Conservation (phyloP, 2,888 invertebrate species). For the Limnephilus marmoratus region DNA sequence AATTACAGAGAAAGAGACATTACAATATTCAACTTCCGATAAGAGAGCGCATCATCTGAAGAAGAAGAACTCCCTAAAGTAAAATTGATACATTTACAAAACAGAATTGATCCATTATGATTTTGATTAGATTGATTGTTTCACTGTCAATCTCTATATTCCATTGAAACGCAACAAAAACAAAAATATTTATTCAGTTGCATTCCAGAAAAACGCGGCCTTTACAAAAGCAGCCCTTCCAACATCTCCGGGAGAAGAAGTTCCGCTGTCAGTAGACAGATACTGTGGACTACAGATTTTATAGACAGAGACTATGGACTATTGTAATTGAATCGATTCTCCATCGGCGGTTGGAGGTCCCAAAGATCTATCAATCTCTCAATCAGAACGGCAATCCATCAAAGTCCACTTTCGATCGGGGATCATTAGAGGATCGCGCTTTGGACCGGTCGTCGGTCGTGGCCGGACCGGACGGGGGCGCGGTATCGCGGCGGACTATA, state of each 20-base stretch:
- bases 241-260: background rate
- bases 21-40: too few relatives aligned
- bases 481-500: background rate
- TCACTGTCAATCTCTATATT: background rate
- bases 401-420: constrained; percentile 54
- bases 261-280: background rate
- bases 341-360: constrained; percentile 42
- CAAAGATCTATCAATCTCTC: constrained; percentile 54
- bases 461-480: background rate
- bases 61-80: too few relatives aligned
- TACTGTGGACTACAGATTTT: background rate
- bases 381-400: constrained; percentile 56
- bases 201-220: background rate
- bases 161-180: background rate
- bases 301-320: constrained; percentile 6
- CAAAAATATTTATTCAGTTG: background rate
- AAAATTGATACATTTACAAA: too few relatives aligned
- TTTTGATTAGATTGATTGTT: background rate
- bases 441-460: constrained; percentile 43
- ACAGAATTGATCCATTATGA: background rate
- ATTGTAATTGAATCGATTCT: constrained; percentile 43
- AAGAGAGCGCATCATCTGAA: background rate
- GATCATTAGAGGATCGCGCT: constrained; percentile 58
- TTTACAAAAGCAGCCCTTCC: constrained; percentile 15
- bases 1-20: too few relatives aligned